Evolutionary conservation across 37 sponge, comb jelly and placozoan genomes (phyloP), one percentile per base, ranked within the genome.

Genomic region (Amphimedon queenslandica): DNA sequence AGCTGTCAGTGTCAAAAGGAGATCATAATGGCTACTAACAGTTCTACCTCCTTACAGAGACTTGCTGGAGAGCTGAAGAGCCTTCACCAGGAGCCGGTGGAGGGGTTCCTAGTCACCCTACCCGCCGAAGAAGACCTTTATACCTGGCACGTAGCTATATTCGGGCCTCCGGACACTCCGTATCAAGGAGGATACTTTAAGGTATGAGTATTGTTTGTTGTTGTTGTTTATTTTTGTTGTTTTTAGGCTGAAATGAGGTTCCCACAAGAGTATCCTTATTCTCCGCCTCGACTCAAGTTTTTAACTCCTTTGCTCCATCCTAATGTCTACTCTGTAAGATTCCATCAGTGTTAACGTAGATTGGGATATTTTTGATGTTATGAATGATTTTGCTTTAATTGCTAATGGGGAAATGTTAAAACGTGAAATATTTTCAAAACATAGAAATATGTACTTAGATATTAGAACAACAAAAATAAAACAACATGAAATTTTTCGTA

Each of bases 151-250:
- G 95, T 97, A 37, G 88, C 86, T 41, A 94, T 97, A 53, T 97
- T 97, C 72, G 98, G 98, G 0, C 98, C 98, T 61, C 98, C 98
- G 25, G 98, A 93, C 39, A 97, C 98, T 36, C 89, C 93, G n/a
- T 93, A 90, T 67, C 84, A 90, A 57, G 94, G 94, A 30, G 98
- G 94, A 18, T 97, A 97, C 81, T 97, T 97, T 80, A 97, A 90
- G 82, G 96, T 95, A 29, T 35, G 77, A 27, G 28, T 63, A n/a
- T 35, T 20, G 39, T 13, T 20, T 28, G 18, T 20, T 39, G 43
- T 63, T 13, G 13, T 47, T 47, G 13, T 18, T 47, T 18, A 24
- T 42, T 38, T 25, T 57, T 35, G 6, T 43, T 28, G 57, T 55
- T 24, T 37, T 3, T 71, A 96, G 94, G 98, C 98, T 18, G 64